phyloP scores from a whole-genome alignment of 92 coral and sea anemone species.

The Palythoa caribaeorum region DNA sequence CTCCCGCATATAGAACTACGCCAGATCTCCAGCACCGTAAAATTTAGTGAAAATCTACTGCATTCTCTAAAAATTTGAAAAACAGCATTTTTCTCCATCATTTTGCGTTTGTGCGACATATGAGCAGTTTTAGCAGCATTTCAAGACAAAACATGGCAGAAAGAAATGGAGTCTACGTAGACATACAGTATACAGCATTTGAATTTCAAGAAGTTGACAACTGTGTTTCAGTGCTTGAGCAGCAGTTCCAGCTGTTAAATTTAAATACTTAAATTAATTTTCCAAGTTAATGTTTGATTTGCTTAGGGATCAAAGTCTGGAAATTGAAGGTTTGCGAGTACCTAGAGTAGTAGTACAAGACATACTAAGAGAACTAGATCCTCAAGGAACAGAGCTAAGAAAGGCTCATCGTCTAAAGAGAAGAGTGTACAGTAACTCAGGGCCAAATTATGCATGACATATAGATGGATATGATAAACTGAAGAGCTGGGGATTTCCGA shows the following conservation, averaged over 20 bases:
- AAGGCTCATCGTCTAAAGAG: conserved; percentile 44
- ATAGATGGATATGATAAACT: conserved; percentile 50
- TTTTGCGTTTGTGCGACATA: conserved; percentile 3
- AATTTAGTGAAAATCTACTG: conserved; percentile 13
- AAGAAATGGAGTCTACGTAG: too few species aligned
- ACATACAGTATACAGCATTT: too few species aligned
- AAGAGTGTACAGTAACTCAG: conserved; percentile 24
- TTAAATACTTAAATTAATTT: too few species aligned
- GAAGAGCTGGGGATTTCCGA: conserved; percentile 46
- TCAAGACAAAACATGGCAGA: too few species aligned
- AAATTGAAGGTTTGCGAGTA: too few species aligned
- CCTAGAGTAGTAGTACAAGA: too few species aligned
- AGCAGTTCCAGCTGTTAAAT: too few species aligned
- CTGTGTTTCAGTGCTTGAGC: too few species aligned
- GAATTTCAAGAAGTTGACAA: too few species aligned
- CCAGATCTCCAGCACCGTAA: conserved; percentile 7
- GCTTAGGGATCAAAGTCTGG: too few species aligned
- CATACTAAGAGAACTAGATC: neutral
- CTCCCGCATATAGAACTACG: neutral
- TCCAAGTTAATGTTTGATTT: too few species aligned
- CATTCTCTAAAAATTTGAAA: conserved; percentile 21
- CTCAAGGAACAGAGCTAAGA: conserved; percentile 28
- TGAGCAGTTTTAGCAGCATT: neutral
- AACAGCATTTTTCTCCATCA: conserved; percentile 10
- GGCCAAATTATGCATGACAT: conserved; percentile 52